Base-by-base conservation (phyloP, 2,113 vertebrate genomes). In the Mus pahari region DNA sequence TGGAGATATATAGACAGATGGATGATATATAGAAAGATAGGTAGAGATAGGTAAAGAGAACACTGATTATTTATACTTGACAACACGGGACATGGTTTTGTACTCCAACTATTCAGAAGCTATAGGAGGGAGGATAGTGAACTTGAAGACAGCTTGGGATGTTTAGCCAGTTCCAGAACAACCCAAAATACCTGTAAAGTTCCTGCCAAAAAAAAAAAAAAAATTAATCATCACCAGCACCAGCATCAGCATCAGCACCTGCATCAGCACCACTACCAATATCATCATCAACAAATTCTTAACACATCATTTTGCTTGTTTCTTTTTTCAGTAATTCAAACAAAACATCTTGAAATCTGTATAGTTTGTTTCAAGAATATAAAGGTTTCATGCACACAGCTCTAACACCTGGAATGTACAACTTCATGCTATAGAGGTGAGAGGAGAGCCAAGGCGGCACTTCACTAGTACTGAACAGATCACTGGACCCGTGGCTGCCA, bases 241-340 rank as follows among this genome's bases (percentile, higher is more conserved):
- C 77, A 39, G 0, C 22, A 42, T 24, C 36, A 58, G 5, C 3
- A n/a, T n/a, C n/a, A n/a, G n/a, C 22, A 60, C 5, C 53, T 20
- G 7, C 6, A 33, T 3, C 75, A 58, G 1, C 20, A 42, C 0
- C 14, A 39, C 2, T 6, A 71, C 3, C 33, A 36, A 5, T 5
- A 33, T 3, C 45, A 78, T 4, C 28, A 33, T 9, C 9, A 55
- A 4, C 17, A 79, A 83, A 66, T 1, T 75, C 73, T 58, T 62
- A 77, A 12, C 24, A 83, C 74, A 3, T 39, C 16, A 71, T 71
- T 88, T 60, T 79, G 7, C 70, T 86, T 89, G 22, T 7, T 24
- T 5, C 77, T 88, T 75, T 50, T 28, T n/a, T 33, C 66, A 22
- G 1, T 74, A 84, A 91, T 45, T 94, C 14, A 79, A 62, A 68